Evolutionary conservation across 2,113 vertebrate species (phyloP).

Genomic region (Zosterops pallidus): DNA sequence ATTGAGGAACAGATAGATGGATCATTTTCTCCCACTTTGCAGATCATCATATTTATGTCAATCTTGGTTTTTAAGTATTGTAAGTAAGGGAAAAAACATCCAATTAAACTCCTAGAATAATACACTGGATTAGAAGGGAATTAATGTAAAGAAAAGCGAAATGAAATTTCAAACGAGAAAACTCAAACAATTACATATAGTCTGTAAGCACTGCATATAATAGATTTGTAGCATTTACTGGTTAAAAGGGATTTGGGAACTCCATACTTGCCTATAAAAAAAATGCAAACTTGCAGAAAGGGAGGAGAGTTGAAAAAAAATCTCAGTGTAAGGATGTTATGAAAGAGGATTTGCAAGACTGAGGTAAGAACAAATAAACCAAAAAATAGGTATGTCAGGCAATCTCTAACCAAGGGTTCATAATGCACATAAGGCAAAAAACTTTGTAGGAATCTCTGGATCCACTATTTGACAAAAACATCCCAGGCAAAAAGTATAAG

Average conservation of each 20-base stretch:
- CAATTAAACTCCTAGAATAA: neutral
- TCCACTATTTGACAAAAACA: neutral
- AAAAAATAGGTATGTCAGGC: neutral
- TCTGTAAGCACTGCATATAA: neutral
- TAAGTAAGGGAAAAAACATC: neutral
- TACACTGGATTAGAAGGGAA: neutral
- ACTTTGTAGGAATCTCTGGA: neutral
- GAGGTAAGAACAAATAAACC: neutral
- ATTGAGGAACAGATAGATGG: neutral
- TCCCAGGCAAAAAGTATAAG: neutral
- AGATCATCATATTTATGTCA: neutral
- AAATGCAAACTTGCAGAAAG: neutral
- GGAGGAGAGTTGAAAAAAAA: neutral
- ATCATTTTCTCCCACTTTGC: neutral
- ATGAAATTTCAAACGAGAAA: neutral
- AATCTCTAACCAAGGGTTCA: neutral
- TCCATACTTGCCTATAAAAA: neutral
- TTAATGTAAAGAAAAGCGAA: neutral
- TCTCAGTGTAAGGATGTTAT: neutral
- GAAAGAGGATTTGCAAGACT: neutral
- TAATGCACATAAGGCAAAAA: neutral
- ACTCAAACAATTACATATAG: neutral
- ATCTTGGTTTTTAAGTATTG: neutral
- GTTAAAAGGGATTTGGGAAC: neutral
- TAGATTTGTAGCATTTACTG: neutral